phyloP scores from a whole-genome alignment of 1,140 invertebrate genomes.

The Drosophila sechellia region DNA sequence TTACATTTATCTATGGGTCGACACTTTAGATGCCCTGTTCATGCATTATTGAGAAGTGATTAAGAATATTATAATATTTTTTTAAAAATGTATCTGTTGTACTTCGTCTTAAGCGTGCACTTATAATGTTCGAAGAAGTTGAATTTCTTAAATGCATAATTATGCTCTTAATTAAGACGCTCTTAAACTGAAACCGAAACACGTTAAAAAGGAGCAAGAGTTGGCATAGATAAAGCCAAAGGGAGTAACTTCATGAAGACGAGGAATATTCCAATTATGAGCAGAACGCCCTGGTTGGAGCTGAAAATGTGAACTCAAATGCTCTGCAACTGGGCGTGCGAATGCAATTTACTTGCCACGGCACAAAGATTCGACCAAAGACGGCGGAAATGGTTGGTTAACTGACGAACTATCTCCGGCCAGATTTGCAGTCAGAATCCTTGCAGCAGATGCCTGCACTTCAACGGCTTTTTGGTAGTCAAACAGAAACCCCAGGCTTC shows the following conservation, averaged over 20 bases:
- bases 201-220: background rate
- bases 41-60: too few species aligned
- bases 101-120: too few species aligned
- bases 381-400: constrained; percentile 19
- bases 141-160: too few species aligned
- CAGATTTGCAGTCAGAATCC: constrained; percentile 16
- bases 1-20: background rate
- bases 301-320: constrained; percentile 59
- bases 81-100: too few species aligned
- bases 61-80: too few species aligned
- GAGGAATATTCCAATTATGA: constrained; percentile 1
- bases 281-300: constrained; percentile 14
- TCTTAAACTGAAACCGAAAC: background rate
- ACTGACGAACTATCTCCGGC: constrained; percentile 22
- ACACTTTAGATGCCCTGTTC: background rate
- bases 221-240: background rate
- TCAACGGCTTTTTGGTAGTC: constrained; percentile 23
- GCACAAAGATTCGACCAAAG: constrained; percentile 26
- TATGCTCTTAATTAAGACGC: too few species aligned
- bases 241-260: constrained; percentile 1
- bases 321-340: constrained; percentile 63
- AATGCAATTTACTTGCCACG: constrained; percentile 71
- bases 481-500: constrained; percentile 31
- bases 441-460: constrained; percentile 17
- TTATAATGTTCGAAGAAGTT: too few species aligned